A percentile compares a stretch with the other conserved stretches of the same genome.
phyloP scores from a whole-genome alignment of 2,797 vertebrate genomes.

The Hippoglossus hippoglossus region DNA sequence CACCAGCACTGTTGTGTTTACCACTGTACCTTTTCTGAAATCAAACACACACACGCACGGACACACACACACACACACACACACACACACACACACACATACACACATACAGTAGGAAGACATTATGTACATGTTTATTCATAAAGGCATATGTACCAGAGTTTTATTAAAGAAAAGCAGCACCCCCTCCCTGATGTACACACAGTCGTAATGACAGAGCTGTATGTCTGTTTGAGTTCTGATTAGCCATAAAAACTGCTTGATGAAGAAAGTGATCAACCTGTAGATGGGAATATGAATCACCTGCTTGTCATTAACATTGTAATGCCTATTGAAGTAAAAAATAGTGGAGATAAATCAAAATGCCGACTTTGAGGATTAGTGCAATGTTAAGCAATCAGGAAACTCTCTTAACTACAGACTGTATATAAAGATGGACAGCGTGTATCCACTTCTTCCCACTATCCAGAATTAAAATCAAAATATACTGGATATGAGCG shows the following conservation, averaged over 20 bases:
- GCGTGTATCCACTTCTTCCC: too few relatives aligned
- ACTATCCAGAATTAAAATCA: too few relatives aligned
- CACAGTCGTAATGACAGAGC: slow-evolving; percentile 2
- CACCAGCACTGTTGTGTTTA: slow-evolving; percentile 86
- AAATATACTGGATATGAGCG: too few relatives aligned
- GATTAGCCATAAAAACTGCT: slow-evolving; percentile 65
- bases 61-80: neutral
- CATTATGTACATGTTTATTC: neutral
- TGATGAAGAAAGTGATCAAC: too few relatives aligned
- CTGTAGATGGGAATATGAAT: too few relatives aligned
- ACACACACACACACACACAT: slow-evolving; percentile 62
- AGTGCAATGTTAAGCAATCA: too few relatives aligned
- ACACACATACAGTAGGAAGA: slow-evolving; percentile 3
- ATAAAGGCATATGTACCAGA: slow-evolving; percentile 42
- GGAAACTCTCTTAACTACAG: too few relatives aligned
- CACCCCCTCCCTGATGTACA: slow-evolving; percentile 63
- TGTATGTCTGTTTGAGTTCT: slow-evolving; percentile 7
- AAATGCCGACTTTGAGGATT: too few relatives aligned
- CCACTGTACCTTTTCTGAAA: slow-evolving; percentile 88
- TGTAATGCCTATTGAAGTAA: too few relatives aligned
- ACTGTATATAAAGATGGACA: too few relatives aligned
- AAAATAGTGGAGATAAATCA: too few relatives aligned
- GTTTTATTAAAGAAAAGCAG: slow-evolving; percentile 47
- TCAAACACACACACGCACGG: slow-evolving; percentile 52
- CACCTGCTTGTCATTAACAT: too few relatives aligned